Evolutionary conservation across 2,113 vertebrate genomes (phyloP).

Genomic region (Trogon melanurus): DNA sequence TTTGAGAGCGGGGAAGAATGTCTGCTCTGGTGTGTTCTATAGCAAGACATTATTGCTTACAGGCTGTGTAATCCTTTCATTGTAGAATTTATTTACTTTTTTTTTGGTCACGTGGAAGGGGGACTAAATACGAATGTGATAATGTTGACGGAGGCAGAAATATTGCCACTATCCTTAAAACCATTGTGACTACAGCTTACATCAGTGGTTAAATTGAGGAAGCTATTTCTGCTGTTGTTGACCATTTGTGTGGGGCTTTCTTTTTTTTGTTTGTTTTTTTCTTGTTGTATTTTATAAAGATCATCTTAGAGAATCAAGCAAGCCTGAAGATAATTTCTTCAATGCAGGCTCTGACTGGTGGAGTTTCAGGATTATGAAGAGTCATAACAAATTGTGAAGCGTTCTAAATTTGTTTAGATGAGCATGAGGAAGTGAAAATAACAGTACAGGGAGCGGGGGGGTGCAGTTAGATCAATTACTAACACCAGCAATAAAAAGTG

Average conservation of each 20-base stretch:
- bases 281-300: background rate
- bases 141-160: slow-evolving; percentile 62
- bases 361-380: background rate
- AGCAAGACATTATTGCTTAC: slow-evolving; percentile 1
- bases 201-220: slow-evolving; percentile 2
- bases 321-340: background rate
- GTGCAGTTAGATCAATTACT: background rate
- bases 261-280: background rate
- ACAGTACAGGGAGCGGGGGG: background rate
- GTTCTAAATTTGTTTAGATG: background rate
- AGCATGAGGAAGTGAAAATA: slow-evolving; percentile 49
- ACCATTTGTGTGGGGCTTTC: background rate
- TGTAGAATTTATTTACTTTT: slow-evolving; percentile 43
- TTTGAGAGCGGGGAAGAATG: background rate
- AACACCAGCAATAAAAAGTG: background rate
- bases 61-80: slow-evolving; percentile 14
- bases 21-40: background rate
- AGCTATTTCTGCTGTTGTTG: slow-evolving; percentile 1
- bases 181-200: slow-evolving; percentile 12
- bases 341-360: background rate
- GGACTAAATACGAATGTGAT: slow-evolving; percentile 26
- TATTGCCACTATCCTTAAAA: slow-evolving; percentile 26
- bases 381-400: background rate
- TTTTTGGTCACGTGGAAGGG: background rate
- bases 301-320: background rate